Evolutionary conservation across 1,140 invertebrate species (phyloP).

Genomic region (Scylla paramamosain): DNA sequence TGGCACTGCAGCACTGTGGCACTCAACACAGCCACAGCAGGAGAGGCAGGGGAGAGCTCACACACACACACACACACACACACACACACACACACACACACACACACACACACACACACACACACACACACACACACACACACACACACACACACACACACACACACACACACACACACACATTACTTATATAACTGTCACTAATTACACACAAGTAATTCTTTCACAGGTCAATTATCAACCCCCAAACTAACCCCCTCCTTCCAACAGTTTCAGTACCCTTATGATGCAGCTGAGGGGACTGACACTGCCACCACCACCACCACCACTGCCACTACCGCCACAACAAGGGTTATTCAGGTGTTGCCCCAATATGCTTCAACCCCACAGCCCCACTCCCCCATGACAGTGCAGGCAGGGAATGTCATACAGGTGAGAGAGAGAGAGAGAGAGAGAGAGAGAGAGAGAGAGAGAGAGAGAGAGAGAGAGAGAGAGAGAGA

Average conservation of each 20-base stretch:
- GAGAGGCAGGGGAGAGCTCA: not conserved
- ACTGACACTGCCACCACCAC: not conserved
- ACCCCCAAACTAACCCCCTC: not conserved
- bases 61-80: not conserved
- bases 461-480: no score
- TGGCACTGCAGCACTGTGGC: no score
- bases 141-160: no score
- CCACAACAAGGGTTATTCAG: constrained; percentile 79
- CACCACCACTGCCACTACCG: not conserved
- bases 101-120: constrained; percentile 36
- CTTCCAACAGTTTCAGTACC: constrained; percentile 78
- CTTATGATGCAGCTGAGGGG: constrained; percentile 42
- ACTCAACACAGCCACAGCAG: no score
- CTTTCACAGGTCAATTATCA: no score
- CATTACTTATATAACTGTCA: not conserved
- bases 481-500: no score
- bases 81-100: constrained; percentile 7
- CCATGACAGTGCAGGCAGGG: constrained; percentile 70
- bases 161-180: no score
- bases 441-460: no score
- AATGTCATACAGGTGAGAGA: constrained; percentile 74
- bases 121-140: constrained; percentile 33
- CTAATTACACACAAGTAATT: not conserved
- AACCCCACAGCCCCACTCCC: constrained; percentile 39
- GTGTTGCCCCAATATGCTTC: constrained; percentile 81